phyloP scores from a whole-genome alignment of 2,888 invertebrate species.

The Crocallis elinguaria region DNA sequence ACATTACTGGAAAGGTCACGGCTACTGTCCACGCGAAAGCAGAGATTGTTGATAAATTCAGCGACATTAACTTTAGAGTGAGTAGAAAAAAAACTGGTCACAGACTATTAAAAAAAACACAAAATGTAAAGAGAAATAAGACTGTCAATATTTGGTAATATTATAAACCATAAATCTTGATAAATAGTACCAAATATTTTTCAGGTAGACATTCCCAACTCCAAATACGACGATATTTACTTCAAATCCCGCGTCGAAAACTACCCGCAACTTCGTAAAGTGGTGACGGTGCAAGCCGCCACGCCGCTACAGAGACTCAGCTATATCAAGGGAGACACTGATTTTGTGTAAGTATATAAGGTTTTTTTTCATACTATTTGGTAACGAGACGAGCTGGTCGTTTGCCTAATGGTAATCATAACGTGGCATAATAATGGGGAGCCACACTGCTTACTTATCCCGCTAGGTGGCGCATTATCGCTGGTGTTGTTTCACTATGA shows the following conservation, averaged over 20 bases:
- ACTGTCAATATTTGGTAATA: too few species aligned
- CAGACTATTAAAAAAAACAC: too few species aligned
- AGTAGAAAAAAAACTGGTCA: too few species aligned
- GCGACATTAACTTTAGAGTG: slow-evolving; percentile 74
- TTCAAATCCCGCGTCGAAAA: slow-evolving; percentile 73
- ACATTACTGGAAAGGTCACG: slow-evolving; percentile 57
- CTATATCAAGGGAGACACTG: slow-evolving; percentile 70
- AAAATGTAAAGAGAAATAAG: too few species aligned
- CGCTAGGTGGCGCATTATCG: too few species aligned
- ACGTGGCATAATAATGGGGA: too few species aligned
- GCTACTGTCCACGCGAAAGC: slow-evolving; percentile 64
- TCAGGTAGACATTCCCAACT: slow-evolving; percentile 69
- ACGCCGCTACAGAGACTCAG: slow-evolving; percentile 68
- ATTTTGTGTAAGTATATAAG: slow-evolving; percentile 75
- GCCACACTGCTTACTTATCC: too few species aligned
- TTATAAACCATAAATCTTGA: background rate
- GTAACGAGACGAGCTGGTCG: too few species aligned
- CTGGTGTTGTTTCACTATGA: too few species aligned
- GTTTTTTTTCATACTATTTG: too few species aligned
- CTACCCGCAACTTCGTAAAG: slow-evolving; percentile 61
- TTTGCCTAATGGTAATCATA: too few species aligned
- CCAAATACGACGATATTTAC: slow-evolving; percentile 68
- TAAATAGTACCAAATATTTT: background rate
- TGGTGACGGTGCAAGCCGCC: slow-evolving; percentile 70
- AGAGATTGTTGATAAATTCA: slow-evolving; percentile 59